A percentile compares a stretch with the other conserved stretches of the same genome.
Evolutionary conservation across 2,888 invertebrate species (phyloP).

Genomic region (Catocala nupta): DNA sequence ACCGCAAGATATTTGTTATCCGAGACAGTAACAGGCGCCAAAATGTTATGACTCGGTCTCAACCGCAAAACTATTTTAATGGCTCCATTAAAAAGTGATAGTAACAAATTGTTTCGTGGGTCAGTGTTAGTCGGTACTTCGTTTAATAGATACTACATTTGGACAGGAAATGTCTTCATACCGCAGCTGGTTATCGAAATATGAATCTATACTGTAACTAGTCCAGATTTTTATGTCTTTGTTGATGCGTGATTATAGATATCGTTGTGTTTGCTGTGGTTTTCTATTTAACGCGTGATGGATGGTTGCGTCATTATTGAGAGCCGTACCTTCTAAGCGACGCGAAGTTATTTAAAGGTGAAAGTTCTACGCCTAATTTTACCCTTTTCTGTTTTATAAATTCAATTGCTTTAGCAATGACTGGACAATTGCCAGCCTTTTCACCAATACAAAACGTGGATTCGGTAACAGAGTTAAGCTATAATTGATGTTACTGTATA

Average conservation of each 20-base stretch:
- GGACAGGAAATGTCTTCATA: conserved; percentile 69
- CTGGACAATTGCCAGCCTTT: background rate
- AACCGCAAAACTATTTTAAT: conserved; percentile 83
- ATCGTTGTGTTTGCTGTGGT: conserved; percentile 29
- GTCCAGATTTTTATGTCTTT: conserved; percentile 41
- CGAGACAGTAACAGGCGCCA: conserved; percentile 69
- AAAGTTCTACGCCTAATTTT: conserved; percentile 30
- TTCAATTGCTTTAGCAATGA: background rate
- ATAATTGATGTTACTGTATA: background rate
- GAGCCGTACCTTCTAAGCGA: conserved; percentile 11
- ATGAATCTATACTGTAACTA: conserved; percentile 52
- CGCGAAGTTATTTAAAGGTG: conserved; percentile 23
- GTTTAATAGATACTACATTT: conserved; percentile 57
- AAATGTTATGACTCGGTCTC: conserved; percentile 73
- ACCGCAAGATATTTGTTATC: conserved; percentile 79
- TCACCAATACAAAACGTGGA: background rate
- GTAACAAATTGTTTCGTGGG: conserved; percentile 78
- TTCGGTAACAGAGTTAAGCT: background rate
- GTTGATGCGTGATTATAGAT: conserved; percentile 26
- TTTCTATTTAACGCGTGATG: conserved; percentile 25
- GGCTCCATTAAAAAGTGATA: conserved; percentile 83
- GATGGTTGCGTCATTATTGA: conserved; percentile 16
- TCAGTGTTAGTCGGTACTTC: conserved; percentile 55
- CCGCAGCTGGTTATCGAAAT: conserved; percentile 56
- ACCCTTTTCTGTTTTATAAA: background rate